Evolutionary conservation across 2,888 invertebrate species (phyloP).

Genomic region (Pandemis heparana): DNA sequence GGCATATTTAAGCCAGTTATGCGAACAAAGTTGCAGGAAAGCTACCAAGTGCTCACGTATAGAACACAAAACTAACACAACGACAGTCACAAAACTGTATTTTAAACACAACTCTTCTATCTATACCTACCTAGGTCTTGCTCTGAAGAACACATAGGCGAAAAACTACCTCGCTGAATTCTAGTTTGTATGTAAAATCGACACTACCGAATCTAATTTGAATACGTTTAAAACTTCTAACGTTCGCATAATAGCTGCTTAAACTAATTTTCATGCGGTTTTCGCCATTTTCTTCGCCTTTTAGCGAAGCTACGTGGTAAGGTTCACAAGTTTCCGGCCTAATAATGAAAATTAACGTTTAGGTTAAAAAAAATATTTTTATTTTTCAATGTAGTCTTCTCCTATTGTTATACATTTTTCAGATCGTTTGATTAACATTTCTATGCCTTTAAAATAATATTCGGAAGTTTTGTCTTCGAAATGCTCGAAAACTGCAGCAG

Average conservation of each 20-base stretch:
- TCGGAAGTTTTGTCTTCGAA: no score
- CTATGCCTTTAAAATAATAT: no score
- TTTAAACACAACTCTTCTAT: background rate
- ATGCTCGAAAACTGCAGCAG: no score
- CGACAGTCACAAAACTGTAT: background rate
- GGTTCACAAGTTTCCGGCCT: no score
- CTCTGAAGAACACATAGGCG: background rate
- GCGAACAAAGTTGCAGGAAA: no score
- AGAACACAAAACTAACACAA: background rate
- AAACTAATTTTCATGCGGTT: slow-evolving; percentile 42
- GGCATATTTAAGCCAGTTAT: no score
- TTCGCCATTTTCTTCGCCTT: slow-evolving; percentile 39
- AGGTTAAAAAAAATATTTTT: no score
- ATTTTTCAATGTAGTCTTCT: no score
- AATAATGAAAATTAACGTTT: no score
- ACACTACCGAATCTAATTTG: slow-evolving; percentile 40
- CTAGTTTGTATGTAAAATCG: slow-evolving; percentile 43
- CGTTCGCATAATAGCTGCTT: slow-evolving; percentile 42
- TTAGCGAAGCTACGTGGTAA: slow-evolving; percentile 19
- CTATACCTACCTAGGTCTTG: background rate
- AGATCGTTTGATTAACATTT: no score
- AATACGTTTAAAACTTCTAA: slow-evolving; percentile 43
- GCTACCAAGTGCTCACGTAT: no score
- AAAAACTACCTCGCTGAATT: slow-evolving; percentile 17
- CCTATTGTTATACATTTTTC: no score